Evolutionary conservation across 1,140 invertebrate genomes (phyloP), one percentile per base, ranked within the genome.

Genomic region (Achroia grisella): DNA sequence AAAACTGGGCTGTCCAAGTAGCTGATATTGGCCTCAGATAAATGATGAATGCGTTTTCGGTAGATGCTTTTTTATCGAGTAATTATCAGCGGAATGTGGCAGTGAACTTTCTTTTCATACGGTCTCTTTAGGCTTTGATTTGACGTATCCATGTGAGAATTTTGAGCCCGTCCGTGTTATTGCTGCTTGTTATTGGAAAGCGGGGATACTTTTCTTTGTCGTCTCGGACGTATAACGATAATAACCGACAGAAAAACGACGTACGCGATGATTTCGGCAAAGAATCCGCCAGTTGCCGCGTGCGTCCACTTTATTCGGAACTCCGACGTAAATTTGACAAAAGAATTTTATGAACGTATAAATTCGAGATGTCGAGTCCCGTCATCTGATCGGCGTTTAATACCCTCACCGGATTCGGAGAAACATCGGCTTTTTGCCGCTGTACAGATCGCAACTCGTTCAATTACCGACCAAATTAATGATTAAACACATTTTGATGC

Each of bases 281-380:
- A 78, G 78, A 82, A 82, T 80, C 61, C 67, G 39, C 30, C 48
- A 12, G 34, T 44, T 35, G 49, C 52, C 48, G 44, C 48, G 43
- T 39, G 13, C 56, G 66, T 29, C 70, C 73, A 69, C 47, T 69
- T 69, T 71, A 71, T 70, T 65, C 61, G 68, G 66, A 77, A 65
- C 65, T 48, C 54, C 64, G 65, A 55, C 66, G 75, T 73, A 82
- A 78, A 80, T 81, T 79, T 81, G 79, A 81, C 77, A 81, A 74
- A 79, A 75, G 74, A 68, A 81, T 83, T 78, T 83, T 74, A 79
- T 71, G 71, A 83, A 80, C 74, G 79, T 75, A 80, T 77, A 80
- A 74, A 77, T 71, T 76, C 75, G 59, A 48, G 56, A 72, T 69
- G 71, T 54, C 52, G 27, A 42, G 55, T 34, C 30, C 54, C 59